These are phyloP conservation scores for Drosophila infuscata DNA, from an alignment of 2,888 invertebrate species.

Conservation along the genomic window DNA sequence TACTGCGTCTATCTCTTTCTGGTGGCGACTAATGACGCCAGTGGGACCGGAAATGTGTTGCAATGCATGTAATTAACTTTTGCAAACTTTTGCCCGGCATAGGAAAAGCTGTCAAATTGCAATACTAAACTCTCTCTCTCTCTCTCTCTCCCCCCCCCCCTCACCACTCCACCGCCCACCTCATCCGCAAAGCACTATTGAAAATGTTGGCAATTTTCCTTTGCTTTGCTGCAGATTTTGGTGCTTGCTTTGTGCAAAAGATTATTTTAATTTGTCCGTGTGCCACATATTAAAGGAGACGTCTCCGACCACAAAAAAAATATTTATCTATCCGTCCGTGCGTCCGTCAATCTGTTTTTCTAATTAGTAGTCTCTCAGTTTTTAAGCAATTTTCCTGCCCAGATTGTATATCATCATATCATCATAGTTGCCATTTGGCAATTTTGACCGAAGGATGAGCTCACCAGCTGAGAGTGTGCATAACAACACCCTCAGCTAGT, in stretches of 20 bases:
- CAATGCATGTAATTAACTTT: constrained; percentile 75
- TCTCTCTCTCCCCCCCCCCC: too few relatives aligned
- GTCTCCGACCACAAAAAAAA: not conserved
- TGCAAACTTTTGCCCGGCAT: constrained; percentile 36
- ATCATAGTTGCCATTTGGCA: not conserved
- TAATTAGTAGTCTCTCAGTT: not conserved
- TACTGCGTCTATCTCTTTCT: constrained; percentile 3
- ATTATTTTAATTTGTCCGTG: not conserved
- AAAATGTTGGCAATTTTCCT: constrained; percentile 47
- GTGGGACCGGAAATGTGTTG: constrained; percentile 47
- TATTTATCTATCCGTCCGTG: not conserved
- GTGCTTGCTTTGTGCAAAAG: constrained; percentile 5
- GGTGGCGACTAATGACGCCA: constrained; percentile 64
- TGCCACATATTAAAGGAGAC: not conserved
- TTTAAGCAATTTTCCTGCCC: not conserved
- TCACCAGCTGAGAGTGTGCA: not conserved
- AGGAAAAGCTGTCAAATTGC: constrained; percentile 29
- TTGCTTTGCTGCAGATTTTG: constrained; percentile 41
- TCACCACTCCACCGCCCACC: not conserved
- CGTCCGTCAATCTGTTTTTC: not conserved
- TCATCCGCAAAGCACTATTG: constrained; percentile 13
- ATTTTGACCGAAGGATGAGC: not conserved
- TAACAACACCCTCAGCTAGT: not conserved
- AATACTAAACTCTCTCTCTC: not conserved
- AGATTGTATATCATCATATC: not conserved